Base-by-base conservation (phyloP, 2,888 invertebrate species). In the Caenorhabditis sulstoni region DNA sequence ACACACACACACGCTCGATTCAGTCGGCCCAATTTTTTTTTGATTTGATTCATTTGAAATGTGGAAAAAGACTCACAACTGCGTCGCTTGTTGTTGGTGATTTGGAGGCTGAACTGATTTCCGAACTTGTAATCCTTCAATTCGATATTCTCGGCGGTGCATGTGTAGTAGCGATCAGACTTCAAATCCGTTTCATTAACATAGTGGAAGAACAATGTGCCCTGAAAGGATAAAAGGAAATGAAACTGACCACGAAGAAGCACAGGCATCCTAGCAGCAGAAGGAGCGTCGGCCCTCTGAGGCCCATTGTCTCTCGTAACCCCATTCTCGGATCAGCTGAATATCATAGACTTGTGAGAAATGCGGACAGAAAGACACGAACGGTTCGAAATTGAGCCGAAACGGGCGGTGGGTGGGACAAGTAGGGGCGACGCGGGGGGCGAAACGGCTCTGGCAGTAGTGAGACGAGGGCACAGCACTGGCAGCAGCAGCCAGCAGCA, bases 51-150 rank as follows among this genome's bases (percentile, higher is more conserved):
- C 44, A 53, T 64, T 71, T 18, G 4, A 45, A 65, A 35, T 65
- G 55, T 65, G 7, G 37, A 39, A 52, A 64, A 74, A 75, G 52
- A 79, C 79, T 85, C 74, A 86, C 86, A 65, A 53, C 81, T 79
- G 47, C 86, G 68, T 62, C 86, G 76, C 16, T 82, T 81, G 67
- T 82, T 83, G 44, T 78, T 84, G 7, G 79, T 79, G 45, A 89
- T 79, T 55, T 85, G 83, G 39, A 89, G 65, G 23, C 79, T 79
- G 84, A 89, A 89, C 75, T 87, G 89, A 41, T 85, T 83, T 37
- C 90, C 90, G 65, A 90, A 90, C 74, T 90, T 90, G 86, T 90
- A 90, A 65, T 90, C 90, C 73, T 89, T 87, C 74, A 90, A 81
- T 76, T 88, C 84, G n/a, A 84, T 81, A 74, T 90, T 90, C 81